Conservation (phyloP, 2,113 vertebrate species). For the Barbus barbus region DNA sequence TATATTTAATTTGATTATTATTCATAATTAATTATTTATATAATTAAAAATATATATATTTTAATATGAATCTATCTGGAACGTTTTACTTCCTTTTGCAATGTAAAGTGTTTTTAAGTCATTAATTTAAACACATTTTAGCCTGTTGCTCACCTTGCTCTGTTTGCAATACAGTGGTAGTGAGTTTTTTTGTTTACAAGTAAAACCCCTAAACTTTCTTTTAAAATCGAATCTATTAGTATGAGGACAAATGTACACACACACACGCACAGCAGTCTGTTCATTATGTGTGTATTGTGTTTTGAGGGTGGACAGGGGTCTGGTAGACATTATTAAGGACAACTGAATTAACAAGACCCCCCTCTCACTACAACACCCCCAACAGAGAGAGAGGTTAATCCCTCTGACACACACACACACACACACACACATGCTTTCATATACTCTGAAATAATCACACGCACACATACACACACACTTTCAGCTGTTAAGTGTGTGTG, state of each 20-base stretch:
- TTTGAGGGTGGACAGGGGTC: conserved; percentile 45
- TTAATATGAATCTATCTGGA: too few relatives aligned
- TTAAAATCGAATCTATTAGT: too few relatives aligned
- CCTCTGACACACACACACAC: conserved; percentile 53
- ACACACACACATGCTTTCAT: conserved; percentile 26
- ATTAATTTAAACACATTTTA: too few relatives aligned
- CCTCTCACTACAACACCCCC: conserved; percentile 50
- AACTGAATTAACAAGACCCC: conserved; percentile 56
- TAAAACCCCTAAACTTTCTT: too few relatives aligned
- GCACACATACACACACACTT: neutral
- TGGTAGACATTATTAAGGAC: conserved; percentile 56
- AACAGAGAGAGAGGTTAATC: conserved; percentile 56
- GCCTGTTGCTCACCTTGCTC: too few relatives aligned
- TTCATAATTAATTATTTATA: too few relatives aligned
- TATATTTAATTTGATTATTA: too few relatives aligned
- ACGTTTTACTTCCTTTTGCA: too few relatives aligned
- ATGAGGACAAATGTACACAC: neutral
- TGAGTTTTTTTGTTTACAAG: too few relatives aligned
- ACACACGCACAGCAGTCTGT: conserved; percentile 20
- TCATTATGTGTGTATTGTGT: conserved; percentile 42
- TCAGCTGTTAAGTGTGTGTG: neutral
- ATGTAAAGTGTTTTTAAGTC: too few relatives aligned
- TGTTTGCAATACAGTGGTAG: too few relatives aligned
- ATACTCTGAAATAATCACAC: conserved; percentile 4
- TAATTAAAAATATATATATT: too few relatives aligned